Conservation (phyloP, 2,888 invertebrate genomes). For the Eurois occulta region DNA sequence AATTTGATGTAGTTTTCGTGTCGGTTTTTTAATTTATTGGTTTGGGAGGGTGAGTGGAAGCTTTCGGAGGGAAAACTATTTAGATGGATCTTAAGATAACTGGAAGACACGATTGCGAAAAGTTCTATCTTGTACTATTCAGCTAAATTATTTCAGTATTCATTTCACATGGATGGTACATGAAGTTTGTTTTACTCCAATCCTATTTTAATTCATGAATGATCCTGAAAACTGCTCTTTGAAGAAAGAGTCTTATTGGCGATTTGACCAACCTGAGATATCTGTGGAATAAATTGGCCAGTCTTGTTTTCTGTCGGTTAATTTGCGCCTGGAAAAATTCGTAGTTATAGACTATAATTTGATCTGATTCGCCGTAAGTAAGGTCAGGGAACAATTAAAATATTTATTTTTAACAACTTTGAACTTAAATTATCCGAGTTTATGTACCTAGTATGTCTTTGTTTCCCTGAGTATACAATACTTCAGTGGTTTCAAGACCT, state of each 20-base stretch:
- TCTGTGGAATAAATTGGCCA: background rate
- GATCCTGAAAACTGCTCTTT: background rate
- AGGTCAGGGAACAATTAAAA: background rate
- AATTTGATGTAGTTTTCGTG: slow-evolving; percentile 58
- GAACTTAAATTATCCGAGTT: background rate
- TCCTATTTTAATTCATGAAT: background rate
- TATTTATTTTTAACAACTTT: background rate
- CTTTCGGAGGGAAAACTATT: slow-evolving; percentile 38
- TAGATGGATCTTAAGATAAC: slow-evolving; percentile 48
- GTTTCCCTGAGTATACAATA: background rate
- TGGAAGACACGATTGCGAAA: slow-evolving; percentile 19
- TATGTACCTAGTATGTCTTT: background rate
- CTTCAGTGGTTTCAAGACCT: background rate
- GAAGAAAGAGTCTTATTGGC: background rate
- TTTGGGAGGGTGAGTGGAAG: slow-evolving; percentile 15
- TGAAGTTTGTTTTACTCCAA: background rate
- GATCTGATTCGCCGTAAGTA: background rate
- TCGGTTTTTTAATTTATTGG: slow-evolving; percentile 54
- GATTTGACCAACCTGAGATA: background rate
- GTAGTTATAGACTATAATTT: background rate
- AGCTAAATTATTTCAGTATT: background rate
- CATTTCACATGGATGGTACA: background rate
- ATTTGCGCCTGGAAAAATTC: background rate
- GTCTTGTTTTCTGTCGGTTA: background rate
- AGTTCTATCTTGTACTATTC: slow-evolving; percentile 7